These are phyloP conservation scores for Actinemys pallida DNA, from an alignment of 2,113 vertebrate genomes.

Conservation along the genomic window DNA sequence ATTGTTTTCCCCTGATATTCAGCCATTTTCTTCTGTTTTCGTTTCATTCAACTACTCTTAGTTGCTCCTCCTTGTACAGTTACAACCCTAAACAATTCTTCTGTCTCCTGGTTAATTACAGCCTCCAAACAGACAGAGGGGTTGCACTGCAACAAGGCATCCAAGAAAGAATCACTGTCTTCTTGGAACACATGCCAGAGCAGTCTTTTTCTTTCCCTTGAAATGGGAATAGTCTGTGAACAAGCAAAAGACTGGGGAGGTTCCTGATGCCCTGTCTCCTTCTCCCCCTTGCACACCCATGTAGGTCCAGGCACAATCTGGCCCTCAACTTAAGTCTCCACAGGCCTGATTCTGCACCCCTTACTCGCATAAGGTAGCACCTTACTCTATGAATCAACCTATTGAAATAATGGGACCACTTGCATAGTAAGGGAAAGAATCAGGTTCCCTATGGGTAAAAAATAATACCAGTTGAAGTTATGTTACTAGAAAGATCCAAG, in stretches of 20 bases:
- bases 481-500: neutral
- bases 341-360: neutral
- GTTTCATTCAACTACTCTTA: neutral
- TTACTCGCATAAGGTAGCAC: neutral
- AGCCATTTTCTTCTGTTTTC: neutral
- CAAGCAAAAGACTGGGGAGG: neutral
- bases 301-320: neutral
- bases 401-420: neutral
- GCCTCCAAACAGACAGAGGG: neutral
- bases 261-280: neutral
- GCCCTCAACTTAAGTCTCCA: neutral
- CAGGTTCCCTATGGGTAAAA: accelerated
- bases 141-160: neutral
- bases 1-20: conserved; percentile 1
- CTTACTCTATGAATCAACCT: neutral
- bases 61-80: neutral
- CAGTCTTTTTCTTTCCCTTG: neutral
- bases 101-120: neutral
- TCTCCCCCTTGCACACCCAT: neutral
- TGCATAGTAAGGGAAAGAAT: neutral
- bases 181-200: neutral
- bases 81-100: neutral
- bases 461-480: neutral
- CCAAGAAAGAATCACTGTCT: neutral
- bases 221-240: neutral